Conservation (phyloP, 2,888 invertebrate genomes). For the Lasioglossum pauxillum region DNA sequence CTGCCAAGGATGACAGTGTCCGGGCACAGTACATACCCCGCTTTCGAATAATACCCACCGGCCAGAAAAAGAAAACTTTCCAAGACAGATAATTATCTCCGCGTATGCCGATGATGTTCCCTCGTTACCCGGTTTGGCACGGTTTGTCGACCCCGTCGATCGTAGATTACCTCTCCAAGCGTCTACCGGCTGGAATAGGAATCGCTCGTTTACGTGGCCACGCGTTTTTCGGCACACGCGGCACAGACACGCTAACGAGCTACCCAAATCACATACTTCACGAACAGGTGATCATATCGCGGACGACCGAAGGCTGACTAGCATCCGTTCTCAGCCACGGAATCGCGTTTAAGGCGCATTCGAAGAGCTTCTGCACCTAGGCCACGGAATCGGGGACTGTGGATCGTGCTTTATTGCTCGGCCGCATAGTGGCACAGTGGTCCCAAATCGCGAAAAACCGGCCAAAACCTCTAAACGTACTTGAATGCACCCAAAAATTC, state of each 20-base stretch:
- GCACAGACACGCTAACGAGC: slow-evolving; percentile 40
- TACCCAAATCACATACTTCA: slow-evolving; percentile 17
- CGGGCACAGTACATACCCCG: background rate
- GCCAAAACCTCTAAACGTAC: too few species aligned
- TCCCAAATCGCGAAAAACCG: too few species aligned
- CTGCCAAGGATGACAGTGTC: slow-evolving; percentile 14
- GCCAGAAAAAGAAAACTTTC: slow-evolving; percentile 40
- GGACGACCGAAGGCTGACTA: background rate
- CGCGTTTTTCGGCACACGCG: slow-evolving; percentile 28
- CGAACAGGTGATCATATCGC: slow-evolving; percentile 32
- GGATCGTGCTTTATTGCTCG: background rate
- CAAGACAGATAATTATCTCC: slow-evolving; percentile 35
- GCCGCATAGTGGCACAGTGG: too few species aligned
- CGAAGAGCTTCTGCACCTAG: background rate
- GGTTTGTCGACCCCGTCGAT: slow-evolving; percentile 44
- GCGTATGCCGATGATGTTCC: slow-evolving; percentile 36
- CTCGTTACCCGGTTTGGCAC: slow-evolving; percentile 46
- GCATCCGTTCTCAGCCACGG: background rate
- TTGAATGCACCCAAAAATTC: too few species aligned
- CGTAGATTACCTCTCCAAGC: slow-evolving; percentile 40
- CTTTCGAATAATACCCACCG: slow-evolving; percentile 33
- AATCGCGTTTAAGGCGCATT: background rate
- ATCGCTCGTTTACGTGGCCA: slow-evolving; percentile 39
- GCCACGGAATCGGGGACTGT: background rate
- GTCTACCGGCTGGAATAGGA: slow-evolving; percentile 33